Percentiles rank a stretch among this genome's conserved stretches.
phyloP scores from a whole-genome alignment of 2,113 vertebrate species.

The Melanerpes formicivorus region DNA sequence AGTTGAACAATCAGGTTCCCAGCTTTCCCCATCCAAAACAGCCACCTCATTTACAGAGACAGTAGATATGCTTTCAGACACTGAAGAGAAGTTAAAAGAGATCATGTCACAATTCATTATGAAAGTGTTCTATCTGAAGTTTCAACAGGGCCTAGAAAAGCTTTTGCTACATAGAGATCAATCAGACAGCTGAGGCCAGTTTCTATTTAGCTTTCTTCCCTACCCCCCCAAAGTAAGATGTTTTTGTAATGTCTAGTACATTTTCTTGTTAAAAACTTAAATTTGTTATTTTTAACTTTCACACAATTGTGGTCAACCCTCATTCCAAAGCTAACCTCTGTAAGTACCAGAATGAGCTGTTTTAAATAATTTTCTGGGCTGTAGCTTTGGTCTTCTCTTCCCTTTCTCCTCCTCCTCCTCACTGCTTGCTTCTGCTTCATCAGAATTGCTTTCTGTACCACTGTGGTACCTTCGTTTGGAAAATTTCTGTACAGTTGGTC shows the following conservation, averaged over 20 bases:
- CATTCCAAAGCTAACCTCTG: slow-evolving; percentile 61
- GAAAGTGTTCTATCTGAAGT: background rate
- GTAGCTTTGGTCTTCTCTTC: slow-evolving; percentile 24
- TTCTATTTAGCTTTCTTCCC: background rate
- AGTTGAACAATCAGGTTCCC: slow-evolving; percentile 49
- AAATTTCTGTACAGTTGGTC: background rate
- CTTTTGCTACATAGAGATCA: background rate
- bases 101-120: background rate
- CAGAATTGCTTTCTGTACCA: slow-evolving; percentile 37
- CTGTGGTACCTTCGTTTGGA: slow-evolving; percentile 61
- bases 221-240: no score
- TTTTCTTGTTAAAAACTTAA: background rate
- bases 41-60: slow-evolving; percentile 46
- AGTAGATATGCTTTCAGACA: slow-evolving; percentile 47
- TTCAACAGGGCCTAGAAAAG: background rate
- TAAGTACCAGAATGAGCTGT: background rate
- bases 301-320: background rate
- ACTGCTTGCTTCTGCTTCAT: slow-evolving; percentile 40
- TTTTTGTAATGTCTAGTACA: background rate
- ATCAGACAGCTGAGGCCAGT: background rate
- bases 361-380: slow-evolving; percentile 71
- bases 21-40: slow-evolving; percentile 42
- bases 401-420: slow-evolving; percentile 15
- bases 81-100: slow-evolving; percentile 30
- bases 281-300: background rate